Base-by-base conservation (phyloP, 2,797 vertebrate species). In the Parauchenoglanis punctatus region DNA sequence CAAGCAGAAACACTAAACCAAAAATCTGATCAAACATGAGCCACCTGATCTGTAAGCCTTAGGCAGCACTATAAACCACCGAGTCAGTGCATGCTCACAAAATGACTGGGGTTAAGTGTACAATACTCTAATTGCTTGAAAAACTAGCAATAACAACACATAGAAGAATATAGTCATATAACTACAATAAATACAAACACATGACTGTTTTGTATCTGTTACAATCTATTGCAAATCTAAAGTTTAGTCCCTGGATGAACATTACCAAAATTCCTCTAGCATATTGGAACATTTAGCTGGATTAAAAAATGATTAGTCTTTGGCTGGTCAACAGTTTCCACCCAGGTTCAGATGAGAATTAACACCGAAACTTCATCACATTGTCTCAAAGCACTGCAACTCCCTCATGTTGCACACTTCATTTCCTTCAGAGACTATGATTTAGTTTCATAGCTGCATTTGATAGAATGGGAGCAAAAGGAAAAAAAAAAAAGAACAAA, bases 391-490 rank as follows among this genome's bases (percentile, higher is more conserved):
- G 65, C 58, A 25, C 23, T 25, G 31, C 46, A 12, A 12, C 7
- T 61, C 28, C 28, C 28, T 28, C 15, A 63, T 67, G 86, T 56
- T 67, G 17, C 31, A 44, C 61, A 49, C n/a, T 28, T 28, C 20
- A 49, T 76, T 56, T 18, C 15, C 81, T 67, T 76, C 40, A 65
- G 46, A 81, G 81, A 67, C 56, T 8, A 35, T 20, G 86, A 65
- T 83, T 83, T 83, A 23, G 46, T 75, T 83, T 83, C 86, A 56
- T 40, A 7, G n/a, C 40, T 63, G 56, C n/a, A n/a, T 61, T 61
- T 86, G 85, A 86, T 75, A 86, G 68, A 83, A 87, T 87, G 28
- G 52, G 86, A 61, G 68, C 86, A 83, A 82, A 73, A 82, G 40
- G 15, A 54, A 40, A 23, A 18, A 31, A 59, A n/a, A 28, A 54